Percentiles rank a stretch among this genome's conserved stretches.
These are phyloP conservation scores for Zaprionus vittiger DNA, from an alignment of 1,140 invertebrate genomes.

Conservation along the genomic window DNA sequence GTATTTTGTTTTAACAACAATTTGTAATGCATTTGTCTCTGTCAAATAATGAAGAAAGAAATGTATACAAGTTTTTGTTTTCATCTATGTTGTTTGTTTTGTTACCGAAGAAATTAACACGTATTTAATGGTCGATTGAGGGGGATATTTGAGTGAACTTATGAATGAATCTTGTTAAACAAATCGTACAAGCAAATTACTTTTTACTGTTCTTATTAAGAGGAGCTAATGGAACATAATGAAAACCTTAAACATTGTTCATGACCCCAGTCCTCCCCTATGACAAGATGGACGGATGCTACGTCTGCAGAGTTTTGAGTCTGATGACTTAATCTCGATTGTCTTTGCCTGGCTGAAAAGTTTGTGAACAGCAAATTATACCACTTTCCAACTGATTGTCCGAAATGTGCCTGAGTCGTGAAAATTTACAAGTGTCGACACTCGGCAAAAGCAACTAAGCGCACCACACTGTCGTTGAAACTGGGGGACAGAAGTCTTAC, in stretches of 20 bases:
- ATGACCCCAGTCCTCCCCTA: too few species aligned
- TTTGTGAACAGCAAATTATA: too few species aligned
- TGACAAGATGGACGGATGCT: too few species aligned
- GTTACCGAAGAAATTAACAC: background rate
- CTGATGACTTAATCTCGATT: too few species aligned
- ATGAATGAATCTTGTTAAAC: background rate
- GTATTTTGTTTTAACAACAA: constrained; percentile 3
- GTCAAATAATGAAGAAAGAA: constrained; percentile 9
- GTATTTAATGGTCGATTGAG: background rate
- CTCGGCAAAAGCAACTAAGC: too few species aligned
- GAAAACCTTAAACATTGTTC: background rate
- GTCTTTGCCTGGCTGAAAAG: too few species aligned
- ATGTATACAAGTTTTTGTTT: background rate
- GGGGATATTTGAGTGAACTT: background rate
- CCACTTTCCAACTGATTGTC: too few species aligned
- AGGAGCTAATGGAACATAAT: background rate
- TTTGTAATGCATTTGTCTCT: constrained; percentile 18
- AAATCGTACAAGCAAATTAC: background rate
- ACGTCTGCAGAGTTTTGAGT: too few species aligned
- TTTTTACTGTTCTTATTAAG: background rate
- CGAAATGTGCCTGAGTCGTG: too few species aligned
- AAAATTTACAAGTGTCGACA: too few species aligned
- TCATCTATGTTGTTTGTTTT: background rate
- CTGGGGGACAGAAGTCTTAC: too few species aligned
- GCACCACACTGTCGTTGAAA: too few species aligned